phyloP scores from a whole-genome alignment of 92 coral and sea anemone genomes.

The Porites cylindrica region DNA sequence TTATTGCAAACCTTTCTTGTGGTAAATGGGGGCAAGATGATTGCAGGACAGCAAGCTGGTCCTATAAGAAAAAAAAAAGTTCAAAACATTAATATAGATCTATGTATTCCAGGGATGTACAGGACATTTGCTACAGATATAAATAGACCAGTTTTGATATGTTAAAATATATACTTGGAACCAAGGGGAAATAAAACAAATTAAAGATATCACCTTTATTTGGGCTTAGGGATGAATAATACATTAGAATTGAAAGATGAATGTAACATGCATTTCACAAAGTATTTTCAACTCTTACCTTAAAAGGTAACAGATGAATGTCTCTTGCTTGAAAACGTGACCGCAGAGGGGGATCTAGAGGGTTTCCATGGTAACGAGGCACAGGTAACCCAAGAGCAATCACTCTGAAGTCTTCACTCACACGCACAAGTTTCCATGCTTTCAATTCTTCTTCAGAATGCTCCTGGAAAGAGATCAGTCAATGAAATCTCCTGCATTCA shows the following conservation, averaged over 20 bases:
- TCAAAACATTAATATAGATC: background rate
- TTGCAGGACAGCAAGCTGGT: constrained; percentile 82
- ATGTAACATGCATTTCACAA: background rate
- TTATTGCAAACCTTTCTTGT: constrained; percentile 77
- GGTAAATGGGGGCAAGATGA: constrained; percentile 67
- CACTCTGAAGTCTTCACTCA: constrained; percentile 96
- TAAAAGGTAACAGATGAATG: constrained; percentile 87
- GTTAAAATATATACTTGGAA: too few species aligned
- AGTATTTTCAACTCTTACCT: constrained; percentile 58
- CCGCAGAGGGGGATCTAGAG: constrained; percentile 94
- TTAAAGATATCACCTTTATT: too few species aligned
- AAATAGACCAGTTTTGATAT: too few species aligned
- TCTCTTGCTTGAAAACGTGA: constrained; percentile 98
- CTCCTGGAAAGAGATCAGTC: constrained; percentile 58
- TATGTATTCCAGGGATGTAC: too few species aligned
- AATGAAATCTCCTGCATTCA: background rate
- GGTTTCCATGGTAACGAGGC: constrained; percentile 99
- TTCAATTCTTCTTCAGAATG: constrained; percentile 94
- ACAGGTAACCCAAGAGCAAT: constrained; percentile 98
- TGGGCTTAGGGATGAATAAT: too few species aligned
- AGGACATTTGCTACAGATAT: too few species aligned
- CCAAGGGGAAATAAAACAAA: too few species aligned
- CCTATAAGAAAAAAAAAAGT: constrained; percentile 55
- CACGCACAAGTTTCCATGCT: constrained; percentile 93
- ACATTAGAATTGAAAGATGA: too few species aligned